These are phyloP conservation scores for Sminthurides aquaticus DNA, from an alignment of 2,888 invertebrate genomes.

Conservation along the genomic window DNA sequence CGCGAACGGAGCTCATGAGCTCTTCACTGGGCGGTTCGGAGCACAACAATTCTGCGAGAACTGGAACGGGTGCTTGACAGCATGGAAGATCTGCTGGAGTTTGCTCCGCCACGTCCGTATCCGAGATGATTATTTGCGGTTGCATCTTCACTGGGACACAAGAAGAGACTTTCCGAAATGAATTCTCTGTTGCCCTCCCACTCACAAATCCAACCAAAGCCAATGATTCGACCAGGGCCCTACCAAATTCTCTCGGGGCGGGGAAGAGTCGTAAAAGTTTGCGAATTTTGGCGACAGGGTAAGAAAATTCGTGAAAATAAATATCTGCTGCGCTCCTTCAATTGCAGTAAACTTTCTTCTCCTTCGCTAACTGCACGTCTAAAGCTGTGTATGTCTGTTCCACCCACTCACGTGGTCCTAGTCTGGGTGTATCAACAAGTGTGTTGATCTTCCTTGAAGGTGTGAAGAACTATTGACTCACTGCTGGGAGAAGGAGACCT, in stretches of 20 bases:
- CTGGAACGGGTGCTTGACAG: conserved; percentile 38
- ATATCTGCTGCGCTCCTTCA: background rate
- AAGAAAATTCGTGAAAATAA: background rate
- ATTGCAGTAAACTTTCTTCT: no score
- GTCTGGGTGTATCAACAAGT: no score
- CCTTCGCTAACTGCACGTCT: no score
- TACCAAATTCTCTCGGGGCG: background rate
- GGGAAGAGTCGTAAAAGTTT: background rate
- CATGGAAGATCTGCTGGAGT: conserved; percentile 37
- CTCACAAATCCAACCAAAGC: no score
- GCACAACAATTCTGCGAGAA: conserved; percentile 42
- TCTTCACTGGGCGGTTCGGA: conserved; percentile 34
- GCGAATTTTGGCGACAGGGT: background rate
- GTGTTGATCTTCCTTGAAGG: no score
- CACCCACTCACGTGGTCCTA: no score
- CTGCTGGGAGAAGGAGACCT: no score
- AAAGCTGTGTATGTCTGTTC: no score
- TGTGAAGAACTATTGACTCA: no score
- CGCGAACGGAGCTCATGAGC: conserved; percentile 28
- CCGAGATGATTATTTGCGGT: conserved; percentile 34
- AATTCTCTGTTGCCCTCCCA: conserved; percentile 5
- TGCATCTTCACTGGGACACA: conserved; percentile 33
- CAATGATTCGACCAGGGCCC: background rate
- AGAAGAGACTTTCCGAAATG: conserved; percentile 11
- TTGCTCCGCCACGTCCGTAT: conserved; percentile 28